These are phyloP conservation scores for Gracilinanus agilis DNA, from an alignment of 2,113 vertebrate genomes.

Conservation along the genomic window DNA sequence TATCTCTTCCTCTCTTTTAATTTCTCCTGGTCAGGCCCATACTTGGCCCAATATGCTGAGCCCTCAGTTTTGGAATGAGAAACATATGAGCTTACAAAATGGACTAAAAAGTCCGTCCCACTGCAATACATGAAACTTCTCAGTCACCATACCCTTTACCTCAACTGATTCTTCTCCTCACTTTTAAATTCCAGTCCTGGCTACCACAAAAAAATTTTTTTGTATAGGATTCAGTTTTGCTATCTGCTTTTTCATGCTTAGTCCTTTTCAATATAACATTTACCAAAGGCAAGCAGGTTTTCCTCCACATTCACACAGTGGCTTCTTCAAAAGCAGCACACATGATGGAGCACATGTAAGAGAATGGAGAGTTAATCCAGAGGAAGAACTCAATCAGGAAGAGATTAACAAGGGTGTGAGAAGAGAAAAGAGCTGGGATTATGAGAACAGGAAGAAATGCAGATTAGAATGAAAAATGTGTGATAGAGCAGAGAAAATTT, in stretches of 20 bases:
- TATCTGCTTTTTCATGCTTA: neutral
- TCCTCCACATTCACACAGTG: neutral
- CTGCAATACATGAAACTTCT: neutral
- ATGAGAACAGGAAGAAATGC: constrained; percentile 5
- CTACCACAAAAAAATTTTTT: neutral
- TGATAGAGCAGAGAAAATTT: neutral
- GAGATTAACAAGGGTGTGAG: neutral
- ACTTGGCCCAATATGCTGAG: neutral
- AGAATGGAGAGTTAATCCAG: neutral
- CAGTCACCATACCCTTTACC: neutral
- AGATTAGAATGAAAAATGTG: neutral
- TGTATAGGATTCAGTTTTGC: neutral
- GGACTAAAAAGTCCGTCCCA: neutral
- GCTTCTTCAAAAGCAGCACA: neutral
- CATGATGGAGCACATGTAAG: neutral
- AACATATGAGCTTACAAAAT: neutral
- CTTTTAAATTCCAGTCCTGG: neutral
- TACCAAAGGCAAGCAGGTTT: too few relatives aligned
- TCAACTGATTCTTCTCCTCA: neutral
- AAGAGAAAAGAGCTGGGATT: too few relatives aligned
- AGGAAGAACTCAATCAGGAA: neutral
- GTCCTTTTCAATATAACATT: neutral
- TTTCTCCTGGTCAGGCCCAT: neutral
- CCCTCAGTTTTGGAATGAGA: neutral
- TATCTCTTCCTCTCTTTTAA: neutral